Evolutionary conservation across 37 sponge, comb jelly and placozoan genomes (phyloP).

Genomic region (Amphimedon queenslandica): DNA sequence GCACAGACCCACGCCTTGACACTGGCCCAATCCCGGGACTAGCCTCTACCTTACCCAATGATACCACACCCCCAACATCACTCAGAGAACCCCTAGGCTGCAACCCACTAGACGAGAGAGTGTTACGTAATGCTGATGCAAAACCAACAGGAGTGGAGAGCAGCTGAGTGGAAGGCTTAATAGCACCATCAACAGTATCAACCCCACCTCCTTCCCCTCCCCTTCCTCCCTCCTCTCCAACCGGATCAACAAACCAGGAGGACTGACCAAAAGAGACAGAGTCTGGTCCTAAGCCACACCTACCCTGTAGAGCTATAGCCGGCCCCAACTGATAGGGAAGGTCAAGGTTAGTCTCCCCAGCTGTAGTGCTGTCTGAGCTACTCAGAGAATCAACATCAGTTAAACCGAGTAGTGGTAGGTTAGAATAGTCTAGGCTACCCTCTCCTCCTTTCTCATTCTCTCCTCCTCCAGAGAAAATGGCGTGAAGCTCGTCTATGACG

Average conservation of each 20-base stretch:
- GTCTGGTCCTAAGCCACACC: slow-evolving; percentile 31
- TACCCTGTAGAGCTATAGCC: slow-evolving; percentile 21
- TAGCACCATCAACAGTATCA: not conserved
- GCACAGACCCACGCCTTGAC: slow-evolving; percentile 1
- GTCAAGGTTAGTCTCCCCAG: slow-evolving; percentile 12
- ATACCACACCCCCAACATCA: not conserved
- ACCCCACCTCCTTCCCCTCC: slow-evolving; percentile 5
- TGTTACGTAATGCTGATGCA: not conserved
- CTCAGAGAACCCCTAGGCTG: not conserved
- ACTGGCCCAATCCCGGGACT: not conserved
- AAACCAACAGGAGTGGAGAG: not conserved
- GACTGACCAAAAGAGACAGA: slow-evolving; percentile 26
- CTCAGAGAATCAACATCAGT: slow-evolving; percentile 2
- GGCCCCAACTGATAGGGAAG: slow-evolving; percentile 39
- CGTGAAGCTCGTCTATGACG: slow-evolving; percentile 51
- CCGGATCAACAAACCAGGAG: slow-evolving; percentile 66
- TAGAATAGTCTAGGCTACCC: too few species aligned
- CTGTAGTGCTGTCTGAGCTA: not conserved
- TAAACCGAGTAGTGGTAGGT: slow-evolving; percentile 16
- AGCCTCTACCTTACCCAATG: not conserved
- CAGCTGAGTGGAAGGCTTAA: not conserved
- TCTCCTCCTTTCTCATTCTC: slow-evolving; percentile 19
- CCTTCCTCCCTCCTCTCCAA: slow-evolving; percentile 12
- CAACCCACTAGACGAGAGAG: not conserved
- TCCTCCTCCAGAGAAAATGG: slow-evolving; percentile 48